A percentile compares a stretch with the other conserved stretches of the same genome.
Evolutionary conservation across 2,888 invertebrate genomes (phyloP).

Genomic region (Andrena marginata): DNA sequence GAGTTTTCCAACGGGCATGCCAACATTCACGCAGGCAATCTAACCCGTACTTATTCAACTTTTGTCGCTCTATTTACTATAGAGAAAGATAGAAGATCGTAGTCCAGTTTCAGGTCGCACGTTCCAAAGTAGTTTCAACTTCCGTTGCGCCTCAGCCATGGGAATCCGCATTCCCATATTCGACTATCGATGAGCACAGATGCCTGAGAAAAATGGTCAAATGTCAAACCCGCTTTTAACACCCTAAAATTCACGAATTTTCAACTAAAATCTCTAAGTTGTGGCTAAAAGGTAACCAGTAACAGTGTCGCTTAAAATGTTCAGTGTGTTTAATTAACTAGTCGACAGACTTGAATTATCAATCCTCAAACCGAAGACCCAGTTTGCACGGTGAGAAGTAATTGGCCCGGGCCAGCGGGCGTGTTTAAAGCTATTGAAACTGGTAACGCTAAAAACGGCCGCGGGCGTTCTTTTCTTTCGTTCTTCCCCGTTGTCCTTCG

Average conservation of each 20-base stretch:
- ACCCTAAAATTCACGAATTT: background rate
- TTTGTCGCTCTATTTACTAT: no score
- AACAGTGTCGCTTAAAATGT: background rate
- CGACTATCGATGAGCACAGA: background rate
- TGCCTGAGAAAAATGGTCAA: background rate
- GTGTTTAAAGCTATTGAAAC: constrained; percentile 25
- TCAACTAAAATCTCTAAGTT: background rate
- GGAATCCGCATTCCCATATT: background rate
- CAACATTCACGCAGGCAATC: background rate
- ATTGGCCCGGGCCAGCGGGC: constrained; percentile 25
- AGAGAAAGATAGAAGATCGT: no score
- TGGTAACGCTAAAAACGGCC: constrained; percentile 29
- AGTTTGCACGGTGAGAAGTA: constrained; percentile 27
- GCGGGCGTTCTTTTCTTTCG: constrained; percentile 41
- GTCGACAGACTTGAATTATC: no score
- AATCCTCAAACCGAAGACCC: background rate
- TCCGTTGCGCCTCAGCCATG: background rate
- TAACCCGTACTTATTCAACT: no score
- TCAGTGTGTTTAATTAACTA: no score
- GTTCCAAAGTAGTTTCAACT: no score
- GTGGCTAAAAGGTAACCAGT: background rate
- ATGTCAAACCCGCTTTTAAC: background rate
- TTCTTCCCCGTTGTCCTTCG: constrained; percentile 30
- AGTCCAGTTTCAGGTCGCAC: no score
- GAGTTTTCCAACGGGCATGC: constrained; percentile 6